Evolutionary conservation across 2,113 vertebrate species (phyloP), one percentile per base, ranked within the genome.

Genomic region (Sinocyclocheilus rhinocerous): DNA sequence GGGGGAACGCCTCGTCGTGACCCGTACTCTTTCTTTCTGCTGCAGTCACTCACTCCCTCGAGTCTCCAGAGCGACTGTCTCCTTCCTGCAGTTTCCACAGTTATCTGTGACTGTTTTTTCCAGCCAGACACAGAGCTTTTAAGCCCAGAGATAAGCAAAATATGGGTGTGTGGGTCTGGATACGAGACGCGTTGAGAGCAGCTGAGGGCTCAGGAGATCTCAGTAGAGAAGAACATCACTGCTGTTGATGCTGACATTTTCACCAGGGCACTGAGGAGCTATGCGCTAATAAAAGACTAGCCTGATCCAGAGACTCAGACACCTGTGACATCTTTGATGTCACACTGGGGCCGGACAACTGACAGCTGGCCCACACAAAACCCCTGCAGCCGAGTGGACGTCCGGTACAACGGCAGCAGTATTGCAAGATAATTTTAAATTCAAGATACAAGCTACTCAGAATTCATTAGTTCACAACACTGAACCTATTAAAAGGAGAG

Each of bases 81-180:
- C 22, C 55, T 33, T 15, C 26, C 50, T 50, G 48, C 16, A 52
- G 33, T 18, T 45, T 69, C 16, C 36, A 29, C 72, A 55, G 33
- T 83, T 55, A 33, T 83, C 61, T 72, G 45, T 4, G 61, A 52
- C 50, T 39, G 48, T 45, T n/a, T 42, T 87, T 63, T 79, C 75
- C 84, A 65, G 79, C 65, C 84, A 72, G 86, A 90, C 88, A 76
- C 79, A 79, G 83, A 92, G 91, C 91, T 89, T 90, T 92, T 94
- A 95, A 94, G 92, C 92, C 92, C 81, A 33, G 86, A 93, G 93
- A 94, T 94, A 93, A 93, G 89, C 88, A 90, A 72, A 45, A 90
- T 89, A 55, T 87, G 85, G 89, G 92, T 89, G 91, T 90, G 90
- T 8, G 83, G 55, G 24, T 72, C 33, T 12, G 72, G 59, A 57